Percentiles rank a stretch among this genome's conserved stretches.
Evolutionary conservation across 2,888 invertebrate species (phyloP).

Genomic region (Dusona sp.): DNA sequence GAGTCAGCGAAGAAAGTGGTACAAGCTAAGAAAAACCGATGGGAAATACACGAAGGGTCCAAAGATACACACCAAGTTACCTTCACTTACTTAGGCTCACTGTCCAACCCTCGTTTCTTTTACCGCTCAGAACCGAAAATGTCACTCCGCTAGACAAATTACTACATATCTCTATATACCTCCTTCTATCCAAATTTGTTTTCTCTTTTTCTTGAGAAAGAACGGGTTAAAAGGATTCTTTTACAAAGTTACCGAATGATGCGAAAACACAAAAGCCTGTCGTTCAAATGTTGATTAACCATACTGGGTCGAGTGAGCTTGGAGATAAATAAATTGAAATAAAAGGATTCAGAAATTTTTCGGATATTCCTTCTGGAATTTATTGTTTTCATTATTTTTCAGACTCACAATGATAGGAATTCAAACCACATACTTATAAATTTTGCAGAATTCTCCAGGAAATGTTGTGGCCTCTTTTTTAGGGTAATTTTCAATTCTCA

Average conservation of each 20-base stretch:
- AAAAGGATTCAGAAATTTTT: not conserved
- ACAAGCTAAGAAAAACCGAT: constrained; percentile 25
- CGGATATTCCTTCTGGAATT: not conserved
- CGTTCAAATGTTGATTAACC: constrained; percentile 14
- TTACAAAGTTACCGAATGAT: not conserved
- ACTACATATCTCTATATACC: constrained; percentile 3
- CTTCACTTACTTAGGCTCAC: constrained; percentile 58
- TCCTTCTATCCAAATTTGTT: not conserved
- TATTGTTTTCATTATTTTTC: not conserved
- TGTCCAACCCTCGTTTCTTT: constrained; percentile 58
- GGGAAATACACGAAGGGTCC: constrained; percentile 23
- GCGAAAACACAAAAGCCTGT: constrained; percentile 9
- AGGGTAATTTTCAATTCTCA: constrained; percentile 1
- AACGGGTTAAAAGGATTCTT: constrained; percentile 1
- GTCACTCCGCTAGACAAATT: constrained; percentile 50
- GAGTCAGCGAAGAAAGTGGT: constrained; percentile 17
- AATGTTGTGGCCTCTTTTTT: not conserved
- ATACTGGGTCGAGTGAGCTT: not conserved
- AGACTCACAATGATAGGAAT: not conserved
- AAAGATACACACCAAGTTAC: constrained; percentile 21
- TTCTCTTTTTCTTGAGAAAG: constrained; percentile 14
- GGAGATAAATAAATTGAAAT: not conserved
- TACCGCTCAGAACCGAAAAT: constrained; percentile 30
- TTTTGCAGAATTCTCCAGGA: not conserved
- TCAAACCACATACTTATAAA: not conserved